Evolutionary conservation across 2,113 vertebrate species (phyloP).

Genomic region (Prochilodus magdalenae): DNA sequence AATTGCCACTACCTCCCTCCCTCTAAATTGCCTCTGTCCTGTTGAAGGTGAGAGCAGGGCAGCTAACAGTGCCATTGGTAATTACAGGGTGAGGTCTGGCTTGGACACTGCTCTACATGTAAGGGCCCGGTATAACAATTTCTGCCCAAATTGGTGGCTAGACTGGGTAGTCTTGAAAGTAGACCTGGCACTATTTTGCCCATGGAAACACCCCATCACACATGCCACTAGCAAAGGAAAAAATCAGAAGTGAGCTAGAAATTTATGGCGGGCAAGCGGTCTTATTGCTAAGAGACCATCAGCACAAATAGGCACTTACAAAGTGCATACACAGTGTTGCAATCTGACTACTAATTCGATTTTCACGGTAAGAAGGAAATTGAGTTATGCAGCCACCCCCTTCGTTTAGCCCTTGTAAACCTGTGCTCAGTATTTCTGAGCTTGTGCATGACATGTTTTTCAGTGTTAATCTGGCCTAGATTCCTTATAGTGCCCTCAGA

Average conservation of each 20-base stretch:
- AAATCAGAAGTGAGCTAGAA: background rate
- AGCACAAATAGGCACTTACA: background rate
- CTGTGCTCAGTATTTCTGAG: background rate
- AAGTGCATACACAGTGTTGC: background rate
- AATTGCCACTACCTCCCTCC: background rate
- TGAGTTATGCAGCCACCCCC: slow-evolving; percentile 55
- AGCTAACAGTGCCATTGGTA: slow-evolving; percentile 58
- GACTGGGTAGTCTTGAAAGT: slow-evolving; percentile 16
- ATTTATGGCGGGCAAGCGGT: background rate
- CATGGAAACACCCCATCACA: background rate
- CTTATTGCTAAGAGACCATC: slow-evolving; percentile 9
- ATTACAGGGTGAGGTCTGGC: slow-evolving; percentile 71
- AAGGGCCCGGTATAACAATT: background rate
- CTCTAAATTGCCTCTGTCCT: background rate
- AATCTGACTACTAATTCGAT: slow-evolving; percentile 58
- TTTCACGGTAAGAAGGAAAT: slow-evolving; percentile 61
- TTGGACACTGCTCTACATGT: slow-evolving; percentile 55
- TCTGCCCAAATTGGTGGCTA: background rate
- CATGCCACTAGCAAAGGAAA: background rate
- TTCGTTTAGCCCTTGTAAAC: slow-evolving; percentile 35
- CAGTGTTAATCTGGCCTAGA: background rate
- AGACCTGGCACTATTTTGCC: background rate
- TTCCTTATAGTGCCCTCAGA: slow-evolving; percentile 7
- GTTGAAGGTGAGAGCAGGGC: slow-evolving; percentile 28
- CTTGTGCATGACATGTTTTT: background rate